A percentile compares a stretch with the other conserved stretches of the same genome.
These are phyloP conservation scores for Oligia latruncula DNA, from an alignment of 2,888 invertebrate genomes.

Conservation along the genomic window DNA sequence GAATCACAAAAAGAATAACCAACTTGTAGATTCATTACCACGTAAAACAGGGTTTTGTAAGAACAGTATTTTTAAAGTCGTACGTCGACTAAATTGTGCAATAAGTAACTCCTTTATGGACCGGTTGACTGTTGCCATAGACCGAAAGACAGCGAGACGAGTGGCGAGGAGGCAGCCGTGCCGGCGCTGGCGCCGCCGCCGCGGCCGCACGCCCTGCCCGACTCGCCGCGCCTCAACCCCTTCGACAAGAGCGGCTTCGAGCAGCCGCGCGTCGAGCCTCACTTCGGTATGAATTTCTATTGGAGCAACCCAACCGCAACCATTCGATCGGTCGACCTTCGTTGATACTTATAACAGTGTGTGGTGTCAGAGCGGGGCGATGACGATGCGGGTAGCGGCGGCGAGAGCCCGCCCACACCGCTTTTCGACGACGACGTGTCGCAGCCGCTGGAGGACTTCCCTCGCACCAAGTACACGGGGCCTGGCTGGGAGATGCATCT, in stretches of 20 bases:
- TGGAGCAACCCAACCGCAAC: background rate
- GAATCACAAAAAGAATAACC: background rate
- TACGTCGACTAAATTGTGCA: background rate
- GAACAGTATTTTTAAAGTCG: background rate
- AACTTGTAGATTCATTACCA: no score
- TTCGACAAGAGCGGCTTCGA: conserved; percentile 92
- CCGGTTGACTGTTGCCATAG: conserved; percentile 72
- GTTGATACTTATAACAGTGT: background rate
- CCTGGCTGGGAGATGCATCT: conserved; percentile 99
- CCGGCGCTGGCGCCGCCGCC: conserved; percentile 94
- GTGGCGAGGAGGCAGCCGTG: conserved; percentile 81
- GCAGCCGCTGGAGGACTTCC: conserved; percentile 97
- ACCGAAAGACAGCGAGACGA: conserved; percentile 87
- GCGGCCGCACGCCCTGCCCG: conserved; percentile 87
- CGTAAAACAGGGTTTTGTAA: background rate
- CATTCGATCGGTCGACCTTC: background rate
- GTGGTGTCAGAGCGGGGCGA: conserved; percentile 63
- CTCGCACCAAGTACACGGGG: conserved; percentile 93
- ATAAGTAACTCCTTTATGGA: background rate
- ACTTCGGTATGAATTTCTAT: conserved; percentile 61
- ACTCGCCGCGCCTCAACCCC: conserved; percentile 93
- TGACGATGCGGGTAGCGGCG: conserved; percentile 74
- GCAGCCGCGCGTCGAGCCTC: conserved; percentile 74
- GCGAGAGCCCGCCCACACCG: conserved; percentile 97
- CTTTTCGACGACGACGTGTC: conserved; percentile 98